Base-by-base conservation (phyloP, 2,113 vertebrate genomes). In the Xiphias gladius region DNA sequence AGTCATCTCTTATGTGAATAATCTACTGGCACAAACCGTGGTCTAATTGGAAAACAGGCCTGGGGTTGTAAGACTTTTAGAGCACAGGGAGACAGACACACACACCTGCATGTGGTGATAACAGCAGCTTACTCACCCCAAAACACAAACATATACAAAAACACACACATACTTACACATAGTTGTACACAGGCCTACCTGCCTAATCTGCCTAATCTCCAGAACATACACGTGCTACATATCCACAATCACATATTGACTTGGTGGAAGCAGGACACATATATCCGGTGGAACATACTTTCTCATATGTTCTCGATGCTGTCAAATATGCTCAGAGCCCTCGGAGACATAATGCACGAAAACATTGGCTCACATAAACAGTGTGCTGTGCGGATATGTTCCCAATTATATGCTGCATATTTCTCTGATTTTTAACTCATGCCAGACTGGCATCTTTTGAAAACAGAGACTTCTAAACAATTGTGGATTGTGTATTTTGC, bases 321-420 rank as follows among this genome's bases (percentile, higher is more conserved):
- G 93, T 92, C 92, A 91, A 65, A 86, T 87, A 59, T 24, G 78
- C 91, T 93, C 86, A 64, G 55, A 83, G 80, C 67, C 76, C 83
- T 86, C 24, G 35, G 87, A 93, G 86, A 87, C 91, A 75, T 88
- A 89, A 88, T 82, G 88, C 89, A 89, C 79, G 57, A 88, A 92
- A 88, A 85, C 89, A 90, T 72, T 67, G 82, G 79, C 73, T 92
- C 88, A 86, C 79, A 75, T 92, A 93, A 92, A 93, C 91, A 91
- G 59, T 76, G 77, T 43, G 76, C 80, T 69, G 43, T 71, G 84
- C 13, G 76, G 80, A 88, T 81, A 89, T 93, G 92, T 84, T 93
- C 86, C 86, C 86, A 93, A 93, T 94, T 92, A 94, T 90, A 87
- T 86, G 68, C 84, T 73, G 88, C 88, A 87, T 87, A 89, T 86